These are phyloP conservation scores for Eretmocerus hayati DNA, from an alignment of 2,888 invertebrate genomes.

Conservation along the genomic window DNA sequence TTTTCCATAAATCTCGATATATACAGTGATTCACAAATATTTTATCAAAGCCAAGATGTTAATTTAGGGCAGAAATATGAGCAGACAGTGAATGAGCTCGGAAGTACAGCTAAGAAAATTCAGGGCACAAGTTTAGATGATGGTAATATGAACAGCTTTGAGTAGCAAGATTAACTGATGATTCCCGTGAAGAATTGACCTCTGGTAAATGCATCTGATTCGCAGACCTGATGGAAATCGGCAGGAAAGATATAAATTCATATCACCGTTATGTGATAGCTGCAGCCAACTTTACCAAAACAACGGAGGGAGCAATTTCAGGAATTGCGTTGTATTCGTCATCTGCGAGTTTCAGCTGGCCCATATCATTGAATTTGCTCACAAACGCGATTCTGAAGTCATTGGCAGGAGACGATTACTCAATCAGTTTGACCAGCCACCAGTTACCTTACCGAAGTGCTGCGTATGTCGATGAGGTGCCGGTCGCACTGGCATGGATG, in stretches of 20 bases:
- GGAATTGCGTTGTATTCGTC: slow-evolving; percentile 50
- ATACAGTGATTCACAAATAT: slow-evolving; percentile 34
- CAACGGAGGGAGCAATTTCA: slow-evolving; percentile 9
- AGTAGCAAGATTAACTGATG: too few relatives aligned
- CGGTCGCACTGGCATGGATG: not conserved
- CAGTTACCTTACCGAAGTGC: slow-evolving; percentile 19
- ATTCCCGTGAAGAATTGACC: too few relatives aligned
- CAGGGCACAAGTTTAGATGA: not conserved
- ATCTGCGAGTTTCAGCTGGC: slow-evolving; percentile 50
- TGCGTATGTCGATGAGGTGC: not conserved
- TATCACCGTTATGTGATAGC: slow-evolving; percentile 50
- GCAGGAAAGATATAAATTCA: slow-evolving; percentile 38
- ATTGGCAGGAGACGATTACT: slow-evolving; percentile 28
- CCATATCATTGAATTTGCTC: slow-evolving; percentile 50
- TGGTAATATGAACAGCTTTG: too few relatives aligned
- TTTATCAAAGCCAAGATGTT: slow-evolving; percentile 30
- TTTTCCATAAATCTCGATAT: slow-evolving; percentile 39
- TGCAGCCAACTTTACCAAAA: slow-evolving; percentile 48
- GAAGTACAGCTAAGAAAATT: not conserved
- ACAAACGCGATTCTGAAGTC: slow-evolving; percentile 45
- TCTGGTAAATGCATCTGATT: too few relatives aligned
- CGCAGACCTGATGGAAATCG: slow-evolving; percentile 45
- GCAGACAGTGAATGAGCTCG: not conserved
- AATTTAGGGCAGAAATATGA: slow-evolving; percentile 27
- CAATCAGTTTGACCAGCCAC: slow-evolving; percentile 30